phyloP scores from a whole-genome alignment of 2,888 invertebrate genomes.

The Poecilobothrus nobilitatus region DNA sequence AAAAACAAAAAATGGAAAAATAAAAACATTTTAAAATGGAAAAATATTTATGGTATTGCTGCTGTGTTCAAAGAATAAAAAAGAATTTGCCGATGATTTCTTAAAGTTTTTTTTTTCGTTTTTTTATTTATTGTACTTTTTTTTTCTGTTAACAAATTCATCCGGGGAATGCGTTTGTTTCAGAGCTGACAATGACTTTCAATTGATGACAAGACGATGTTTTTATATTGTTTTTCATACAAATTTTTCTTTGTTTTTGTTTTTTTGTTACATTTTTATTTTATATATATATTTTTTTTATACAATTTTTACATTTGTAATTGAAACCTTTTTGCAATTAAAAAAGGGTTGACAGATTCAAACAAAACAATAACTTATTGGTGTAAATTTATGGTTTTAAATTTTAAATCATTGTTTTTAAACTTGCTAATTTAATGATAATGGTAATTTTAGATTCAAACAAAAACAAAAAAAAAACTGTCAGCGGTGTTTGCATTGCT shows the following conservation, averaged over 20 bases:
- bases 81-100: slow-evolving; percentile 3
- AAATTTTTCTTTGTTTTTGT: not conserved
- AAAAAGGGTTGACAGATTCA: not conserved
- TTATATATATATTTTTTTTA: not conserved
- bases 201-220: slow-evolving; percentile 6
- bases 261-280: not conserved
- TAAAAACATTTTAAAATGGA: not conserved
- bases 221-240: not conserved
- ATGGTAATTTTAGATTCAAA: not conserved
- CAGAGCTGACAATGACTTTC: not conserved
- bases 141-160: not conserved
- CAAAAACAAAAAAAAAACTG: too few species aligned
- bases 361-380: not conserved
- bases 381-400: slow-evolving; percentile 6
- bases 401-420: not conserved
- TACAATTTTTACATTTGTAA: slow-evolving; percentile 3
- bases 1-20: not conserved
- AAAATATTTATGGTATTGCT: slow-evolving; percentile 6
- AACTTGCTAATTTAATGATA: slow-evolving; percentile 1
- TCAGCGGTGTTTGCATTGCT: too few species aligned
- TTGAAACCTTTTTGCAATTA: slow-evolving; percentile 6
- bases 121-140: too few species aligned
- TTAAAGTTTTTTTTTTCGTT: too few species aligned
- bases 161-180: slow-evolving; percentile 6
- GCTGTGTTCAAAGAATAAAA: slow-evolving; percentile 2